phyloP scores from a whole-genome alignment of 2,888 invertebrate species.

The Dichetophora obliterata region DNA sequence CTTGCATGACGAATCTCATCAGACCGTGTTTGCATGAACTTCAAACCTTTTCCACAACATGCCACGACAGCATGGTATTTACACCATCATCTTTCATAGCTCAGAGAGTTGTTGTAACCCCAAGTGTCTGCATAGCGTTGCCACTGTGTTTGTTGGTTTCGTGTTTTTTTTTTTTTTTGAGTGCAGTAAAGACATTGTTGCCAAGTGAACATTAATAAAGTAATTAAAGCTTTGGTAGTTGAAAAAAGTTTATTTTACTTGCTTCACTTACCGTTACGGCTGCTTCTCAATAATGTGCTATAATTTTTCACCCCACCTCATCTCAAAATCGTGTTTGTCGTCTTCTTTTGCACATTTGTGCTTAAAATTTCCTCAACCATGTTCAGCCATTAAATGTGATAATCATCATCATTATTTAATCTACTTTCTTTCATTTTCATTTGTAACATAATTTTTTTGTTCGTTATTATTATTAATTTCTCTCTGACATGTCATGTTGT shows the following conservation, averaged over 20 bases:
- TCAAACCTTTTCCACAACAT: constrained; percentile 7
- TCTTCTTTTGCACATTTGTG: too few species aligned
- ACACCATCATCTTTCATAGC: background rate
- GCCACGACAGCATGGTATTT: background rate
- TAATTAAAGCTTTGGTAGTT: constrained; percentile 56
- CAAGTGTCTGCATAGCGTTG: too few species aligned
- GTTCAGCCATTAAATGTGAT: constrained; percentile 56
- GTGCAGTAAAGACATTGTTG: constrained; percentile 20
- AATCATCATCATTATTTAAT: constrained; percentile 67
- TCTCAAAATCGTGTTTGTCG: too few species aligned
- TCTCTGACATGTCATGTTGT: background rate
- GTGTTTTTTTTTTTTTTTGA: background rate
- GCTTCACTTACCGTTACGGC: too few species aligned
- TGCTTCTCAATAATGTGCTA: too few species aligned
- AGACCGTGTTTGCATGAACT: constrained; percentile 46
- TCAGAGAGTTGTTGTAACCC: too few species aligned
- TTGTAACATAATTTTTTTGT: constrained; percentile 56
- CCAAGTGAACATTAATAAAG: constrained; percentile 60
- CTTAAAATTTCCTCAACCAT: too few species aligned
- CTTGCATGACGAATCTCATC: constrained; percentile 63
- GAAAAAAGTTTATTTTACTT: too few species aligned
- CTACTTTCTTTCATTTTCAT: constrained; percentile 55
- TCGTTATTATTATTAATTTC: constrained; percentile 33
- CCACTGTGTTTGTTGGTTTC: background rate
- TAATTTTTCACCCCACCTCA: too few species aligned